A percentile compares a stretch with the other conserved stretches of the same genome.
These are phyloP conservation scores for Spilogale gracilis DNA, from an alignment of 2,113 vertebrate species.

Conservation along the genomic window DNA sequence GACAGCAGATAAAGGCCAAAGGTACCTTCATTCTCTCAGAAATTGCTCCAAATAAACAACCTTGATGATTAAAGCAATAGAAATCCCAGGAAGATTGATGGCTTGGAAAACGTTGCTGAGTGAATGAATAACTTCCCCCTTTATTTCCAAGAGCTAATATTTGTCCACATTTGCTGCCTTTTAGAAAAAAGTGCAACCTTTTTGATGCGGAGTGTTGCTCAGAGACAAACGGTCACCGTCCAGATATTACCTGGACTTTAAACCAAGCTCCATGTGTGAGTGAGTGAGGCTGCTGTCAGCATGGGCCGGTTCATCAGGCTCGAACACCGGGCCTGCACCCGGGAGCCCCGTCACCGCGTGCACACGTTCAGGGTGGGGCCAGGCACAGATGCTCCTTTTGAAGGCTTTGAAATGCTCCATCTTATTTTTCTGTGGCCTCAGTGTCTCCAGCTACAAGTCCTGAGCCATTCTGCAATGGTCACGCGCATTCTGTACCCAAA, in stretches of 20 bases:
- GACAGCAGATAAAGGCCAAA: slow-evolving; percentile 92
- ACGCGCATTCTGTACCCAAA: slow-evolving; percentile 73
- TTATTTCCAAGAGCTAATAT: slow-evolving; percentile 91
- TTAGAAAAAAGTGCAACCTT: slow-evolving; percentile 85
- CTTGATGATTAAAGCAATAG: slow-evolving; percentile 92
- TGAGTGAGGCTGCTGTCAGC: slow-evolving; percentile 67
- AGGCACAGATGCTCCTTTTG: slow-evolving; percentile 48
- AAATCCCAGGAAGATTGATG: slow-evolving; percentile 91
- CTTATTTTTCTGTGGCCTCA: neutral
- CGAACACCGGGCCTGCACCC: slow-evolving; percentile 55
- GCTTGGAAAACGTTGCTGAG: slow-evolving; percentile 87
- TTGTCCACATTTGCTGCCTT: slow-evolving; percentile 89
- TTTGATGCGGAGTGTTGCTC: slow-evolving; percentile 86
- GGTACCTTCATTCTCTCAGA: slow-evolving; percentile 91
- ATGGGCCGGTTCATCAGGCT: slow-evolving; percentile 63
- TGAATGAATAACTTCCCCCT: slow-evolving; percentile 91
- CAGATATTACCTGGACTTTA: slow-evolving; percentile 87
- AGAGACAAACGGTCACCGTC: slow-evolving; percentile 89
- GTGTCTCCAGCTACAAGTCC: slow-evolving; percentile 48
- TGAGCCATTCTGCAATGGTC: slow-evolving; percentile 32
- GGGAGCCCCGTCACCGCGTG: slow-evolving; percentile 73
- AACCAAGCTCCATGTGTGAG: slow-evolving; percentile 79
- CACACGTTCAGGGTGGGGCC: slow-evolving; percentile 80
- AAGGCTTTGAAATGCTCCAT: slow-evolving; percentile 77
- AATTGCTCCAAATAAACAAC: slow-evolving; percentile 92